A percentile compares a stretch with the other conserved stretches of the same genome.
These are phyloP conservation scores for Amniataba percoides DNA, from an alignment of 2,797 vertebrate species.

Conservation along the genomic window DNA sequence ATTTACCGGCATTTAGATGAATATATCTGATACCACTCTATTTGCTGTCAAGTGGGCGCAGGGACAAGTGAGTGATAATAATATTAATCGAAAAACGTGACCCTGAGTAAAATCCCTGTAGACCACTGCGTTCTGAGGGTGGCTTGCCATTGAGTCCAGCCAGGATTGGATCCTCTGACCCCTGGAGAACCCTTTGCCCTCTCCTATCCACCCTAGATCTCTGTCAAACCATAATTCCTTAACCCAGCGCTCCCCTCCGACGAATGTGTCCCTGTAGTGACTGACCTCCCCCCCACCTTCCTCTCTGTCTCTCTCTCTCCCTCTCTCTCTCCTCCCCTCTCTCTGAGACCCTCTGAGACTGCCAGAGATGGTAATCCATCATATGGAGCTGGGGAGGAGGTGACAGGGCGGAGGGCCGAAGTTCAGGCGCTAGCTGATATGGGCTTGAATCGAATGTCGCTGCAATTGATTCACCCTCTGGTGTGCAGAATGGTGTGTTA, in stretches of 20 bases:
- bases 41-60: slow-evolving; percentile 63
- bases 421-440: slow-evolving; percentile 74
- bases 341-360: slow-evolving; percentile 62
- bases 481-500: slow-evolving; percentile 61
- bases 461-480: slow-evolving; percentile 79
- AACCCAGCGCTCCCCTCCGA: slow-evolving; percentile 65
- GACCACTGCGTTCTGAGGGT: slow-evolving; percentile 54
- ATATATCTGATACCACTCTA: slow-evolving; percentile 63
- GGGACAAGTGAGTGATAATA: slow-evolving; percentile 77
- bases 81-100: slow-evolving; percentile 78
- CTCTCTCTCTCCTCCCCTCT: too few species aligned
- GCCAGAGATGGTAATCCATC: slow-evolving; percentile 83
- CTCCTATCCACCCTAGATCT: slow-evolving; percentile 71
- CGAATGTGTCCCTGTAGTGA: slow-evolving; percentile 74
- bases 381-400: slow-evolving; percentile 71
- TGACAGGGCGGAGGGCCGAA: slow-evolving; percentile 73
- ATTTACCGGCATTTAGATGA: slow-evolving; percentile 60
- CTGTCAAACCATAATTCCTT: slow-evolving; percentile 80
- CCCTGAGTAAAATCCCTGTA: slow-evolving; percentile 71
- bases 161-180: slow-evolving; percentile 85
- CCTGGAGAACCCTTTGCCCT: slow-evolving; percentile 76
- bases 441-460: slow-evolving; percentile 76
- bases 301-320: slow-evolving; percentile 15
- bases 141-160: slow-evolving; percentile 65
- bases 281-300: slow-evolving; percentile 65